Base-by-base conservation (phyloP, 92 coral and sea anemone species). In the Epizoanthus rinbou region DNA sequence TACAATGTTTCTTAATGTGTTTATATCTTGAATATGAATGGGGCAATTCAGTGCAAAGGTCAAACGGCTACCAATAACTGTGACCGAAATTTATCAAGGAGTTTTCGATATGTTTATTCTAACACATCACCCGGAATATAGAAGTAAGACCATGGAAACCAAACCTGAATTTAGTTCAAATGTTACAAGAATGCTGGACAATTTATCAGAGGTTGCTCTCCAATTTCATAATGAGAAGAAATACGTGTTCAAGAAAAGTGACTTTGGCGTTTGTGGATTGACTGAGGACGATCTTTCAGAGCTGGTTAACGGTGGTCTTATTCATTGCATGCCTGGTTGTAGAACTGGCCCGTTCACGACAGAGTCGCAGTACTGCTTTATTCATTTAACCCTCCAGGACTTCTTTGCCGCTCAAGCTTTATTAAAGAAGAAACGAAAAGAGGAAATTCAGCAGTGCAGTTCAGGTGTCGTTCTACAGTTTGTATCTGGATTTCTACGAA, bases 61-160 rank as follows among this genome's bases (percentile, higher is more conserved):
- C 19, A 9, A 11, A 50, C n/a, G n/a, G n/a, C 21, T 73, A 23
- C 79, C 79, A 17, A 53, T 63, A 47, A 73, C 79, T 24, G 79
- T 73, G 22, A 73, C 79, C 47, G 79, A 73, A 53, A 73, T 73
- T 73, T 73, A 73, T 43, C 79, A 22, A 25, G 79, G 79, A 18
- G 63, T 73, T 73, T 73, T 73, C 22, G 63, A 73, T 13, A 73
- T 50, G 79, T 73, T 73, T 53, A 25, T 73, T 50, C 8, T 53
- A 53, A 73, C 13, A 73, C 79, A 73, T 73, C 79, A 73, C 21
- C 79, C 79, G 41, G 64, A 50, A 13, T 73, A 53, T 11, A 52
- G 63, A 53, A 25, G 56, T 10, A 14, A 14, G 52, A 69, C 52
- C 4, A 3, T 18, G 10, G 19, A 25, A 50, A 24, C 58, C 14